A percentile compares a stretch with the other conserved stretches of the same genome.
Evolutionary conservation across 2,113 vertebrate species (phyloP).

Genomic region (Apeltes quadracus): DNA sequence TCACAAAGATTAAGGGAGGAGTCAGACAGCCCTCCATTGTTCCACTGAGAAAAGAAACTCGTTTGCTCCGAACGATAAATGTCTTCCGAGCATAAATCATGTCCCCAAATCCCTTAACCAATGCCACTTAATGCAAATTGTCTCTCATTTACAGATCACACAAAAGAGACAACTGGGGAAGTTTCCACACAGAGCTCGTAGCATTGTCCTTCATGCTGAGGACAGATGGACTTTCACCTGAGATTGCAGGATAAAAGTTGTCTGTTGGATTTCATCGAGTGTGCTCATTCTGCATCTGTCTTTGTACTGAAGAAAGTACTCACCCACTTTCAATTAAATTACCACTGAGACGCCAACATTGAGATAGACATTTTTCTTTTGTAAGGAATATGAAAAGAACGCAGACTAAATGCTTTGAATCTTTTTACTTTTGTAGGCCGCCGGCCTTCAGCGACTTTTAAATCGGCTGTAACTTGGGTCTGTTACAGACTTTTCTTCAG

Average conservation of each 20-base stretch:
- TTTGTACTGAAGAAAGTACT: conserved; percentile 18
- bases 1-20: conserved; percentile 81
- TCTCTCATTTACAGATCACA: conserved; percentile 79
- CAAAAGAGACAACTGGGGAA: conserved; percentile 72
- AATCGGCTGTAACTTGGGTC: conserved; percentile 47
- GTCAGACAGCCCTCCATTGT: conserved; percentile 76
- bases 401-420: background rate
- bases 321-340: conserved; percentile 8
- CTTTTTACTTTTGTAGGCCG: conserved; percentile 45
- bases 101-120: conserved; percentile 81
- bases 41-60: conserved; percentile 81
- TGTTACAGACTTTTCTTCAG: conserved; percentile 58
- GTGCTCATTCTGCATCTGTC: conserved; percentile 20
- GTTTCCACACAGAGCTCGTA: conserved; percentile 41
- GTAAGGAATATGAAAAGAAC: conserved; percentile 23
- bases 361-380: background rate
- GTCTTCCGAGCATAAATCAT: conserved; percentile 82
- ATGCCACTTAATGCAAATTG: conserved; percentile 80
- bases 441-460: conserved; percentile 33
- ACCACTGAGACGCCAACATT: background rate
- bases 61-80: conserved; percentile 84
- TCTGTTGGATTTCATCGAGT: conserved; percentile 20
- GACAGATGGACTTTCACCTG: conserved; percentile 42
- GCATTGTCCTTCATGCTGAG: conserved; percentile 42
- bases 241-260: conserved; percentile 44